phyloP scores from a whole-genome alignment of 2,113 vertebrate genomes.

The Deroptyus accipitrinus region DNA sequence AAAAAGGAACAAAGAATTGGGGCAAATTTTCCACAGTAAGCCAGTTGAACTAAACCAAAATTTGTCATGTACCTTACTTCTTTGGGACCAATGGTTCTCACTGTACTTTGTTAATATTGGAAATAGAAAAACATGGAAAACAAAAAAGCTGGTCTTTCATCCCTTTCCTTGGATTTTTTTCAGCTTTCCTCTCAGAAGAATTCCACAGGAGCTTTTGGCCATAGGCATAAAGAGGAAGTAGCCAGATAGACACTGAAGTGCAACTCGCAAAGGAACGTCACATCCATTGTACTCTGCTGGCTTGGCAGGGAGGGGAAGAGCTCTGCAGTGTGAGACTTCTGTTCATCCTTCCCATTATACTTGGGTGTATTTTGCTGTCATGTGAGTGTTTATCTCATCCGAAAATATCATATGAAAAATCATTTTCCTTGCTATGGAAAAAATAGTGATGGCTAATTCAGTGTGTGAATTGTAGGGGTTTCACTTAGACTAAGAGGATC shows the following conservation, averaged over 20 bases:
- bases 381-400: neutral
- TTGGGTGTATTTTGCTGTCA: neutral
- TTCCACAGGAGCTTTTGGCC: neutral
- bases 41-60: neutral
- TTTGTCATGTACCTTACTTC: neutral
- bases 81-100: neutral
- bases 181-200: neutral
- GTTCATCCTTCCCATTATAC: neutral
- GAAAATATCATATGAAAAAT: neutral
- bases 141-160: neutral
- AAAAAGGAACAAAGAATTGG: neutral
- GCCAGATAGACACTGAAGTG: neutral
- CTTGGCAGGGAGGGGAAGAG: neutral
- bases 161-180: neutral
- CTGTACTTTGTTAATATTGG: neutral
- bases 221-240: neutral
- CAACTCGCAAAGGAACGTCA: neutral
- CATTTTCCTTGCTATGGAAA: neutral
- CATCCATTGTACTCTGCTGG: neutral
- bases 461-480: neutral
- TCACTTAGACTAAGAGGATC: neutral
- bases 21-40: neutral
- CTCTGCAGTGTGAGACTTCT: neutral
- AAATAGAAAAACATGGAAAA: neutral
- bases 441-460: neutral